phyloP scores from a whole-genome alignment of 2,888 invertebrate genomes.

The Cerastoderma edule region DNA sequence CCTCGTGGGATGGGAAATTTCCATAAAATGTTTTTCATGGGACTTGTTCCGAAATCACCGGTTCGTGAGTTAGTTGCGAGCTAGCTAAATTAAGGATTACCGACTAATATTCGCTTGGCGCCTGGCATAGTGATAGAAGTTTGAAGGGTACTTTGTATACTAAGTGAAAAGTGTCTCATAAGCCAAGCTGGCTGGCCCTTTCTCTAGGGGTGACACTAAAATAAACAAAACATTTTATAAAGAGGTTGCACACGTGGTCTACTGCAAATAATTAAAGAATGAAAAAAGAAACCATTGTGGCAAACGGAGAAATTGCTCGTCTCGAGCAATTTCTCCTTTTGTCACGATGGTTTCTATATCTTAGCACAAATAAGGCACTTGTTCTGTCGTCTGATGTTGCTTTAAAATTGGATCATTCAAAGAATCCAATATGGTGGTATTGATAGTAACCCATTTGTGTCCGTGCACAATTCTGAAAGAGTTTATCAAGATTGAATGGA shows the following conservation, averaged over 20 bases:
- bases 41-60: no score
- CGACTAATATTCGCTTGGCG: no score
- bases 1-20: no score
- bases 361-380: not conserved
- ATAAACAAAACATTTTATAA: not conserved
- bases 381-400: not conserved
- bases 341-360: not conserved
- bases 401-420: not conserved
- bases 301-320: conserved; percentile 4
- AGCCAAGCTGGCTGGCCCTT: not conserved
- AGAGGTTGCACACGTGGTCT: not conserved
- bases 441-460: not conserved
- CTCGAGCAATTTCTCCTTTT: conserved; percentile 6
- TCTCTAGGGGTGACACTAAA: not conserved
- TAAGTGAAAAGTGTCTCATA: not conserved
- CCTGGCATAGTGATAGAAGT: not conserved
- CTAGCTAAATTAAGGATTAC: no score
- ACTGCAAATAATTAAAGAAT: not conserved
- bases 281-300: not conserved
- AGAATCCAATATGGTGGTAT: not conserved
- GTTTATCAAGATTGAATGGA: not conserved
- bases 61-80: no score
- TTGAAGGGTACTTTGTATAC: not conserved
- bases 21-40: no score
- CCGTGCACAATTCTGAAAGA: not conserved